phyloP scores from a whole-genome alignment of 2,888 invertebrate genomes.

The Griposia aprilina region DNA sequence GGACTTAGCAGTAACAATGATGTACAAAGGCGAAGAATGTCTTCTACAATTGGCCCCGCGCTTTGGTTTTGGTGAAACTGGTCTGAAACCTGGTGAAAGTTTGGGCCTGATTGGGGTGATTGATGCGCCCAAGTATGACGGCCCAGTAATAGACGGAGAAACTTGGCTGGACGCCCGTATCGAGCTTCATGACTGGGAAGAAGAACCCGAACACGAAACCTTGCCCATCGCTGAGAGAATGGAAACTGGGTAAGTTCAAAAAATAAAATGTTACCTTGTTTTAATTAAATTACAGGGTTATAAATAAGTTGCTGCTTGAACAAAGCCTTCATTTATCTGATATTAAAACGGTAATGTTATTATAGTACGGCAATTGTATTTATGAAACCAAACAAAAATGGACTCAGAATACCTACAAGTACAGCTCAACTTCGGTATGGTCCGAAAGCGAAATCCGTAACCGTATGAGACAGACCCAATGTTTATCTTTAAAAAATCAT shows the following conservation, averaged over 20 bases:
- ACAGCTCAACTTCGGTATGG: not conserved
- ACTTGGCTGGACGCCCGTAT: constrained; percentile 93
- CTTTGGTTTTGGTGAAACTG: constrained; percentile 95
- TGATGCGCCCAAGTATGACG: constrained; percentile 79
- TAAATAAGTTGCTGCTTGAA: not conserved
- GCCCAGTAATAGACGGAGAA: constrained; percentile 92
- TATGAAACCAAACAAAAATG: not conserved
- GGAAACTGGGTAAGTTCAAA: constrained; percentile 92
- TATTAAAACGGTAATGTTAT: not conserved
- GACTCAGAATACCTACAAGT: not conserved
- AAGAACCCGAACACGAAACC: constrained; percentile 92
- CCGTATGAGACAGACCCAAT: not conserved
- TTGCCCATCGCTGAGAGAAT: constrained; percentile 92
- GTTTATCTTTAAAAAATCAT: constrained; percentile 14
- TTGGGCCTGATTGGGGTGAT: constrained; percentile 82
- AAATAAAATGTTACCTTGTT: too few species aligned
- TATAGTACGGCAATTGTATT: not conserved
- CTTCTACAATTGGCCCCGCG: constrained; percentile 93
- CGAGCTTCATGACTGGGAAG: constrained; percentile 92
- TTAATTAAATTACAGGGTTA: not conserved
- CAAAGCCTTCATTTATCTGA: not conserved
- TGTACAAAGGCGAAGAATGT: constrained; percentile 95
- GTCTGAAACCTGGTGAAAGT: constrained; percentile 90
- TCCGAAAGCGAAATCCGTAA: not conserved
- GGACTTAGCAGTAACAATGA: constrained; percentile 95